Conservation (phyloP, 2,888 invertebrate genomes). For the Amaurobius ferox region DNA sequence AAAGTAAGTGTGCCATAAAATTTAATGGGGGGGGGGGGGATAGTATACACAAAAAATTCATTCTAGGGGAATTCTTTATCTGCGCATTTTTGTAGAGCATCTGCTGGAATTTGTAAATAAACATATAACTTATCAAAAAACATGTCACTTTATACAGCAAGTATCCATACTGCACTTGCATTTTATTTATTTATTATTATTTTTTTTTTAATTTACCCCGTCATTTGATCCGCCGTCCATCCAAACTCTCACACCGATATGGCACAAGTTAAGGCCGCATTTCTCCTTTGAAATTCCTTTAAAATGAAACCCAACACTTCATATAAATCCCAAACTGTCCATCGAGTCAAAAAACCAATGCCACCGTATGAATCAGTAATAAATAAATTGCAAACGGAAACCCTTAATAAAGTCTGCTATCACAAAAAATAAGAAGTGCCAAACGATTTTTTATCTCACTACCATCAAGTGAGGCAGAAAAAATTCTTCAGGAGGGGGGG, state of each 20-base stretch:
- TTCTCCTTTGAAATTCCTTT: neutral
- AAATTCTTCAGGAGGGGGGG: slow-evolving; percentile 16
- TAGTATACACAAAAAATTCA: too few relatives aligned
- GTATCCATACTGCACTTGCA: too few relatives aligned
- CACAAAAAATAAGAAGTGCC: slow-evolving; percentile 43
- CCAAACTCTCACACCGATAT: neutral
- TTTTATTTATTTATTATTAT: too few relatives aligned
- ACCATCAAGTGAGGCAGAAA: slow-evolving; percentile 23
- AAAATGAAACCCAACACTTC: slow-evolving; percentile 44
- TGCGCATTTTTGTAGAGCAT: too few relatives aligned
- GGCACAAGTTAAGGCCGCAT: neutral
- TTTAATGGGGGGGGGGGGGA: too few relatives aligned
- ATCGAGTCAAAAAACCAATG: slow-evolving; percentile 58
- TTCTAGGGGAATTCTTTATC: too few relatives aligned
- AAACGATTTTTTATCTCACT: slow-evolving; percentile 47
- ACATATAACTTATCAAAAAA: neutral
- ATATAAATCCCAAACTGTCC: slow-evolving; percentile 58
- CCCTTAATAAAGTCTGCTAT: slow-evolving; percentile 65
- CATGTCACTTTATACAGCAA: too few relatives aligned
- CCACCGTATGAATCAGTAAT: slow-evolving; percentile 65
- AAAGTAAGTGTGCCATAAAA: too few relatives aligned
- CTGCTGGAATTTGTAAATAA: too few relatives aligned
- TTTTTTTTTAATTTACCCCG: too few relatives aligned
- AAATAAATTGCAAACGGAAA: slow-evolving; percentile 72
- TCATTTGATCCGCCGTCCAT: too few relatives aligned